phyloP scores from a whole-genome alignment of 2,113 vertebrate species.

The Percina caprodes region DNA sequence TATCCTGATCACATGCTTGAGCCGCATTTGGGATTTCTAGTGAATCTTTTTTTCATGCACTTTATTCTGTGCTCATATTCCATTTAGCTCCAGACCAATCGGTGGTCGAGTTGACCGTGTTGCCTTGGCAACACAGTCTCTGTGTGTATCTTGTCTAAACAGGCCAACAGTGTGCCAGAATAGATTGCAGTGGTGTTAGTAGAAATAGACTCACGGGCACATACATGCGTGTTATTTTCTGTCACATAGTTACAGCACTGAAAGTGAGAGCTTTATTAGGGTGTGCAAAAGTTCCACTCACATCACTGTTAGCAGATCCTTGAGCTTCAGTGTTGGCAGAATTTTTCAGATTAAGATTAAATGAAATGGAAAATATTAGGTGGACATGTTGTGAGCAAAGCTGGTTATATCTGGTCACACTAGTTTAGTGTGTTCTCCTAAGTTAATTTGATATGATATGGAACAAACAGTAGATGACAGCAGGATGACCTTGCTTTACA shows the following conservation, averaged over 20 bases:
- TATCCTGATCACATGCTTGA: not conserved
- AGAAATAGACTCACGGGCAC: not conserved
- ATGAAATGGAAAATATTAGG: not conserved
- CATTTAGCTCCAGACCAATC: constrained; percentile 2
- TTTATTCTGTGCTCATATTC: not conserved
- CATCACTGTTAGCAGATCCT: not conserved
- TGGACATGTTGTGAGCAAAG: not conserved
- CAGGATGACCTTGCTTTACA: not conserved
- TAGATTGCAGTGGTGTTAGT: constrained; percentile 4
- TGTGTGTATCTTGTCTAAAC: constrained; percentile 16
- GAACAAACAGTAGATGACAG: not conserved
- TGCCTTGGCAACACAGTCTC: constrained; percentile 45
- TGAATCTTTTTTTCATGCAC: not conserved
- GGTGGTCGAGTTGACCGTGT: constrained; percentile 30
- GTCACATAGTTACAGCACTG: not conserved
- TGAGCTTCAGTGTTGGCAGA: not conserved
- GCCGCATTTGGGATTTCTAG: not conserved
- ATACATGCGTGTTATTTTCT: constrained; percentile 21
- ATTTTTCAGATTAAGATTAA: not conserved
- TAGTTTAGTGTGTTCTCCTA: not conserved
- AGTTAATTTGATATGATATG: not conserved
- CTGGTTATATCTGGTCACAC: not conserved
- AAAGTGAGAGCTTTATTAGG: not conserved
- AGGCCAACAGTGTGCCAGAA: not conserved
- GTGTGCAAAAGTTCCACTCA: not conserved